Conservation (phyloP, 2,888 invertebrate species). For the Athripsodes cinereus region DNA sequence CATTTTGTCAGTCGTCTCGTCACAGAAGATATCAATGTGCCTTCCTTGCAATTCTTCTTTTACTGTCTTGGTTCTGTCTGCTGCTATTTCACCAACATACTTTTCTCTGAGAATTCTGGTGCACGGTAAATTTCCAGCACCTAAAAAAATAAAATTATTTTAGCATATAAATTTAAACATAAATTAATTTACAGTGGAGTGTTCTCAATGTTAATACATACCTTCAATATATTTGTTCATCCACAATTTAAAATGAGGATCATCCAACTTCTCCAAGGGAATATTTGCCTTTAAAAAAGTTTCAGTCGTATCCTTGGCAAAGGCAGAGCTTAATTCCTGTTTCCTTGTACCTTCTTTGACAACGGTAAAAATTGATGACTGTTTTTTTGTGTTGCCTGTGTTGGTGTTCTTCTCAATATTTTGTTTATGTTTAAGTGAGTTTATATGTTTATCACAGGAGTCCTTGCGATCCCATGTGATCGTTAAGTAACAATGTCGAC, state of each 20-base stretch:
- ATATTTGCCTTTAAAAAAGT: neutral
- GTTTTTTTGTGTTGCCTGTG: neutral
- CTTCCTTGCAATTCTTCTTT: neutral
- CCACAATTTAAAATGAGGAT: neutral
- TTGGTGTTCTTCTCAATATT: neutral
- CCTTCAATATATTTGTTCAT: neutral
- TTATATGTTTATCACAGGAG: neutral
- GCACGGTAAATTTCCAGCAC: neutral
- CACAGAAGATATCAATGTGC: neutral
- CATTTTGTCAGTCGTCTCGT: neutral
- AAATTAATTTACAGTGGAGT: neutral
- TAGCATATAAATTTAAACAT: neutral
- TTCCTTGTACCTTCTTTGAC: neutral
- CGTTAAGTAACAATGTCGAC: neutral
- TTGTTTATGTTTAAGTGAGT: neutral
- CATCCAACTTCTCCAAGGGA: slow-evolving; percentile 2
- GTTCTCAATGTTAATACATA: neutral
- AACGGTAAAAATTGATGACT: neutral
- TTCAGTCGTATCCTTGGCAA: neutral
- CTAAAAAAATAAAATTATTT: neutral
- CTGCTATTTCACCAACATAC: neutral
- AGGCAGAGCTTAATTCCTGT: neutral
- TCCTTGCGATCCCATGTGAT: neutral
- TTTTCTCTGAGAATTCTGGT: neutral
- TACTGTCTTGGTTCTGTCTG: neutral